Evolutionary conservation across 2,113 vertebrate species (phyloP).

Genomic region (Gallinago undulata): DNA sequence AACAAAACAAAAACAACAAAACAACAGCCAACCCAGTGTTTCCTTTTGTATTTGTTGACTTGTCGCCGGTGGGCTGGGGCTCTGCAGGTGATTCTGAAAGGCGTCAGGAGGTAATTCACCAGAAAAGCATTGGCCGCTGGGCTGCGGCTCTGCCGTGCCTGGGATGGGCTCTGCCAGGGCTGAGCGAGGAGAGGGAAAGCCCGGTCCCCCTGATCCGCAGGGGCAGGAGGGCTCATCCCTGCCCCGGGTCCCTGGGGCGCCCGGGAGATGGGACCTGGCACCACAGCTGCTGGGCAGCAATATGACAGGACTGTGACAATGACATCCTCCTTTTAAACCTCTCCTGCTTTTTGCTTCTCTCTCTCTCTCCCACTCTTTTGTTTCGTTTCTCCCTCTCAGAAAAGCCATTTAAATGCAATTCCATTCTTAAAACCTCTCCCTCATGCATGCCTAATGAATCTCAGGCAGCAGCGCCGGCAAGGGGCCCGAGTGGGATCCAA

Average conservation of each 20-base stretch:
- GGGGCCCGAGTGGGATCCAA: conserved; percentile 73
- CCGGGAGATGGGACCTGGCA: not conserved
- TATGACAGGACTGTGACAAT: not conserved
- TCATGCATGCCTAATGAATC: conserved; percentile 84
- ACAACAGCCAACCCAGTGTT: not conserved
- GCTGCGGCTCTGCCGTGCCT: not conserved
- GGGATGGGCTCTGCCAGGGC: not conserved
- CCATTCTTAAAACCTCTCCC: conserved; percentile 78
- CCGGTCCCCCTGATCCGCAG: accelerated
- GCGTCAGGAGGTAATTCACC: not conserved
- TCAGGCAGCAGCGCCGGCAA: conserved; percentile 75
- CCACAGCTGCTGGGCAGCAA: not conserved
- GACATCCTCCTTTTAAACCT: conserved; percentile 55
- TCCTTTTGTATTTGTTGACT: not conserved
- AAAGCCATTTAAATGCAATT: conserved; percentile 84
- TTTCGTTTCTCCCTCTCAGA: conserved; percentile 75
- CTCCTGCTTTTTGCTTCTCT: not conserved
- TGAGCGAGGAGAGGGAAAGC: not conserved
- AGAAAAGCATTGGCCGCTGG: not conserved
- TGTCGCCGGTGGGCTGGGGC: accelerated
- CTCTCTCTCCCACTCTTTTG: not conserved
- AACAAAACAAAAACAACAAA: too few species aligned
- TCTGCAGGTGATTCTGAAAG: not conserved
- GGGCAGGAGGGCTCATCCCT: not conserved
- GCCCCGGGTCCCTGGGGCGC: not conserved